A percentile compares a stretch with the other conserved stretches of the same genome.
Conservation (phyloP, 2,888 invertebrate species). For the Limnephilus auricula region DNA sequence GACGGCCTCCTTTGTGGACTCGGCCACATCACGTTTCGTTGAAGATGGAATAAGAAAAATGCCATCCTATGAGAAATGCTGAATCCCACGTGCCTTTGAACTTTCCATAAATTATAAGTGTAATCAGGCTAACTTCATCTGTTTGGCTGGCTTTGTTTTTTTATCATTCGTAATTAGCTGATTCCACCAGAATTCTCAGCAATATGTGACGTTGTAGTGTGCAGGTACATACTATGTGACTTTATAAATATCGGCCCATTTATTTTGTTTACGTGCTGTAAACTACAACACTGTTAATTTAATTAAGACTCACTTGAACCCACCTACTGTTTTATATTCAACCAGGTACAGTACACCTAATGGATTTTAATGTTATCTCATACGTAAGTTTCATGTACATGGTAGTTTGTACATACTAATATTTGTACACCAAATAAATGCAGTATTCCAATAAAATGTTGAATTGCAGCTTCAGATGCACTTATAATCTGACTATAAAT, state of each 20-base stretch:
- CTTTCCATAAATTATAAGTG: constrained; percentile 62
- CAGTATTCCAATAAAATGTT: no score
- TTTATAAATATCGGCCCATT: not conserved
- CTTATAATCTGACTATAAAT: no score
- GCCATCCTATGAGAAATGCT: constrained; percentile 63
- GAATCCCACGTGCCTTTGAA: constrained; percentile 64
- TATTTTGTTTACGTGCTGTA: not conserved
- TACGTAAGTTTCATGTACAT: not conserved
- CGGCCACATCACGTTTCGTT: constrained; percentile 60
- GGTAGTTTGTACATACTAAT: not conserved
- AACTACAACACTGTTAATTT: not conserved
- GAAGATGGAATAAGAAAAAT: constrained; percentile 56
- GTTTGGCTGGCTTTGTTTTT: constrained; percentile 51
- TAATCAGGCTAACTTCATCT: constrained; percentile 62
- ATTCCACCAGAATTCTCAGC: constrained; percentile 32
- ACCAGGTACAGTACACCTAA: not conserved
- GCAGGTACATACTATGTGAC: not conserved
- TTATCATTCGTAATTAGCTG: constrained; percentile 56
- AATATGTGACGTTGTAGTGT: not conserved
- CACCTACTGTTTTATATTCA: not conserved
- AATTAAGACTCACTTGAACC: not conserved
- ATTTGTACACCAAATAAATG: not conserved
- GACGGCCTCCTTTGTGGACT: constrained; percentile 59
- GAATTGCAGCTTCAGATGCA: no score
- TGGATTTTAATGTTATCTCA: not conserved